phyloP scores from a whole-genome alignment of 2,888 invertebrate species.

The Synergus laeviventris region DNA sequence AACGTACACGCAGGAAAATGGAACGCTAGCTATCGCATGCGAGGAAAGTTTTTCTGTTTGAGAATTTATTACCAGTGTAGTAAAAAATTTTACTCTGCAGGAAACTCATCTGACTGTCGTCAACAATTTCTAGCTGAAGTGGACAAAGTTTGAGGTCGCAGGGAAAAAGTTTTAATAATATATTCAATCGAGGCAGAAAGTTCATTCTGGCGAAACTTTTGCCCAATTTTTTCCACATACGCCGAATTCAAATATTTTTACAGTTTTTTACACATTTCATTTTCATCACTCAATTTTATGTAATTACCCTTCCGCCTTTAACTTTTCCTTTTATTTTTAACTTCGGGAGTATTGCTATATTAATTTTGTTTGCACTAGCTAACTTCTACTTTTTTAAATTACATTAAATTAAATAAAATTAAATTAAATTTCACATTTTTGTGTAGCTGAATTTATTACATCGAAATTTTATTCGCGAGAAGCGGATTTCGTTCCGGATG shows the following conservation, averaged over 20 bases:
- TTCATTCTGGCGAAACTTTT: conserved; percentile 16
- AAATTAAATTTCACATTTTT: conserved; percentile 23
- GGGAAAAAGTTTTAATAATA: conserved; percentile 36
- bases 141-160: conserved; percentile 37
- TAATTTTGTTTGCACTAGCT: neutral
- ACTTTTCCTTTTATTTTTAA: conserved; percentile 8
- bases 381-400: neutral
- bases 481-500: conserved; percentile 48
- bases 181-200: conserved; percentile 36
- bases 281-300: conserved; percentile 14
- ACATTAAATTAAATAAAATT: neutral
- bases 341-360: neutral
- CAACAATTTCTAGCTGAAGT: conserved; percentile 40
- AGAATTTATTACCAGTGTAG: conserved; percentile 39
- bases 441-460: conserved; percentile 63
- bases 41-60: conserved; percentile 39
- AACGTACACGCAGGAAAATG: conserved; percentile 32
- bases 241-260: conserved; percentile 24
- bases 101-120: conserved; percentile 40
- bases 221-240: conserved; percentile 16
- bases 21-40: conserved; percentile 11
- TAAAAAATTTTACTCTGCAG: conserved; percentile 37
- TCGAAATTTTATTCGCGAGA: conserved; percentile 68
- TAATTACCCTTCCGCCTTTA: conserved; percentile 14
- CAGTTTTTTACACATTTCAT: neutral